These are phyloP conservation scores for Epistrophe eligans DNA, from an alignment of 2,888 invertebrate genomes.

Conservation along the genomic window DNA sequence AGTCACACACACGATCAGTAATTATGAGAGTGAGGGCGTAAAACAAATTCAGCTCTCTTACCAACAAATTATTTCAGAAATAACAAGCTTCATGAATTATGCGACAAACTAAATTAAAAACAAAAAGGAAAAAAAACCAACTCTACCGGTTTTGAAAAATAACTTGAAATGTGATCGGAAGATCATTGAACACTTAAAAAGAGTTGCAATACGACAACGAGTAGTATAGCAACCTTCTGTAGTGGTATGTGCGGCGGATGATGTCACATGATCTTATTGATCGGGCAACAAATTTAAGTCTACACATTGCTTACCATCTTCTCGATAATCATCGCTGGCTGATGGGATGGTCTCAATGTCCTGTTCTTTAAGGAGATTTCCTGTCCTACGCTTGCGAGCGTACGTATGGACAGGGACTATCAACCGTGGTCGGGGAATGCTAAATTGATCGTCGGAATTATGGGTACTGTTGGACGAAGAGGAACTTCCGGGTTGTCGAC, in stretches of 20 bases:
- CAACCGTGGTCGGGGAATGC: slow-evolving; percentile 93
- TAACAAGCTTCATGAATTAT: slow-evolving; percentile 17
- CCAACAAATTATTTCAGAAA: slow-evolving; percentile 17
- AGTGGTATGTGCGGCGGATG: slow-evolving; percentile 28
- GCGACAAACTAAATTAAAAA: not conserved
- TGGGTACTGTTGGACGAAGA: slow-evolving; percentile 78
- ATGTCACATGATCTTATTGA: slow-evolving; percentile 58
- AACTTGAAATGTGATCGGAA: slow-evolving; percentile 59
- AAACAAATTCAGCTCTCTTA: slow-evolving; percentile 21
- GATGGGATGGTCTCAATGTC: slow-evolving; percentile 77
- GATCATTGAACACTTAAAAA: slow-evolving; percentile 31
- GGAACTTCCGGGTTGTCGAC: slow-evolving; percentile 78
- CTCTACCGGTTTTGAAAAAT: slow-evolving; percentile 61
- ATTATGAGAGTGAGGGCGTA: slow-evolving; percentile 42
- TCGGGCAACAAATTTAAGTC: slow-evolving; percentile 26
- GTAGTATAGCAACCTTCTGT: slow-evolving; percentile 48
- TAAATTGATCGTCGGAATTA: slow-evolving; percentile 87
- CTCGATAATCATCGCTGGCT: slow-evolving; percentile 48
- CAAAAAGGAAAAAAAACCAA: slow-evolving; percentile 30
- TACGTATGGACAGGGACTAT: slow-evolving; percentile 95
- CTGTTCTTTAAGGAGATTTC: slow-evolving; percentile 86
- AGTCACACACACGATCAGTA: not conserved
- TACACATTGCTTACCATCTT: slow-evolving; percentile 61
- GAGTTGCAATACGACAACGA: slow-evolving; percentile 47
- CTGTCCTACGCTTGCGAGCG: slow-evolving; percentile 91